Base-by-base conservation (phyloP, 1,140 invertebrate genomes). In the Saxidomus purpurata region DNA sequence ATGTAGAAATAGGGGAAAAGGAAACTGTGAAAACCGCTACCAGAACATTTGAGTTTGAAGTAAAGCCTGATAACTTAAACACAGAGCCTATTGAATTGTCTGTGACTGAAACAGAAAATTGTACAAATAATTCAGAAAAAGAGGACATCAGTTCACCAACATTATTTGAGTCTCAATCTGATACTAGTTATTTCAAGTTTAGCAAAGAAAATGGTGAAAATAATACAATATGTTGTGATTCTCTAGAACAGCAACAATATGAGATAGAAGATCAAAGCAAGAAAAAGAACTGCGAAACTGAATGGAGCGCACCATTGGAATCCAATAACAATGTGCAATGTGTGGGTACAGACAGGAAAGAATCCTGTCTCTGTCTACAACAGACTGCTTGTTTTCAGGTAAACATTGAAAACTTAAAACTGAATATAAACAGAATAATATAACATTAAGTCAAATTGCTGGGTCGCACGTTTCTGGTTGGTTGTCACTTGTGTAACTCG, bases 111-210 rank as follows among this genome's bases (percentile, higher is more conserved):
- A 28, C 59, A 28, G 67, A 71, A 17, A 77, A 31, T 77, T 28
- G 38, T 69, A 13, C 52, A 25, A 25, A 63, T 31, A 38, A 43
- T 43, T 63, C 69, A 31, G 52, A 77, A 59, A 36, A 25, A 63
- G 85, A 87, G 34, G 71, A 77, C 28, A 38, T 87, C 1, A 52
- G 43, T 13, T 87, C 85, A 31, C 85, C 85, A 38, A 43, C 38
- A 25, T 87, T 87, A 43, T 87, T 87, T 79, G 85, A 87, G 40
- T 87, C 85, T 3, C 85, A 49, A 25, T 6, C 63, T 38, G 15
- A 38, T 71, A 22, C 1, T 19, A 71, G 67, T 67, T 17, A 11
- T 3, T 71, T 71, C 34, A 36, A 3, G 28, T 71, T 71, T 71
- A 71, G 34, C 22, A 40, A 71, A 38, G 67, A 71, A 36, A 17